A percentile compares a stretch with the other conserved stretches of the same genome.
Evolutionary conservation across 2,797 vertebrate species (phyloP).

Genomic region (Limosa lapponica): DNA sequence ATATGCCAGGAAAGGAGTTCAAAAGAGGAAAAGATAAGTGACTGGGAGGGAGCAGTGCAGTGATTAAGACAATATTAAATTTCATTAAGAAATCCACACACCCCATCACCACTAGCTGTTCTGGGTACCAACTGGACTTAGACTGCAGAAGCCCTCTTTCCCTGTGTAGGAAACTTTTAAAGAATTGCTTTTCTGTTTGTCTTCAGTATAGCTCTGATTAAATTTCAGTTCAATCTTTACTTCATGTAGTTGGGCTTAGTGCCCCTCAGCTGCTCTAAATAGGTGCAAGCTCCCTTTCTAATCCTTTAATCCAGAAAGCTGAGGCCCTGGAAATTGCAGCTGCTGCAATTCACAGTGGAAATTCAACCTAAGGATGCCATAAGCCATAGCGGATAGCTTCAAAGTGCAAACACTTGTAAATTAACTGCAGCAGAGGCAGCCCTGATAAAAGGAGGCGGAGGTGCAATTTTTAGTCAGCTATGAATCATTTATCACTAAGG

Average conservation of each 20-base stretch:
- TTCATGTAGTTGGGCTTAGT: constrained; percentile 2
- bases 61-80: not conserved
- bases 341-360: constrained; percentile 36
- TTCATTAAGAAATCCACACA: not conserved
- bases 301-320: constrained; percentile 59
- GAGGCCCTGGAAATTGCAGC: constrained; percentile 35
- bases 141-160: not conserved
- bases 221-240: constrained; percentile 28
- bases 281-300: constrained; percentile 42
- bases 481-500: not conserved
- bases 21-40: not conserved
- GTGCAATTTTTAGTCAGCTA: not conserved
- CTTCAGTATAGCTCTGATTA: not conserved
- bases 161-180: not conserved
- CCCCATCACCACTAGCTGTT: not conserved
- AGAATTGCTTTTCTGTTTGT: not conserved
- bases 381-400: not conserved
- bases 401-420: constrained; percentile 18
- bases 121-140: not conserved
- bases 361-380: constrained; percentile 18
- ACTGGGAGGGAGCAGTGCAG: not conserved
- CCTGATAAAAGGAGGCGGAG: not conserved
- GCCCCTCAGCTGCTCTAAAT: constrained; percentile 35
- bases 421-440: constrained; percentile 10
- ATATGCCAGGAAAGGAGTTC: not conserved